Evolutionary conservation across 2,797 vertebrate genomes (phyloP).

Genomic region (Helarctos malayanus): DNA sequence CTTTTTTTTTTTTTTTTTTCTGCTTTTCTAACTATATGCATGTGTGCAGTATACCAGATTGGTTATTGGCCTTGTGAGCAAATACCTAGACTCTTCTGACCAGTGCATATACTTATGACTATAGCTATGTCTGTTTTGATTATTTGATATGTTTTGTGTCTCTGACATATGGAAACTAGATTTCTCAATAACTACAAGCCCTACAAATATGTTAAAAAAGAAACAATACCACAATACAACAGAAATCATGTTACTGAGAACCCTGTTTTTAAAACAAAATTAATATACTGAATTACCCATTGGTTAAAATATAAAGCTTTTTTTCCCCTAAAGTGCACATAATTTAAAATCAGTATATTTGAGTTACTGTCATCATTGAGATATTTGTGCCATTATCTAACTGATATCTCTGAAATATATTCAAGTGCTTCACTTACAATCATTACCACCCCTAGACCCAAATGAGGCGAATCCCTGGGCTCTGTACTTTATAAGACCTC

Average conservation of each 20-base stretch:
- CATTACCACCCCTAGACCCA: not conserved
- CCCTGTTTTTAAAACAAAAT: conserved; percentile 14
- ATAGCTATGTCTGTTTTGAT: not conserved
- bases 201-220: not conserved
- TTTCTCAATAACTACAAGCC: not conserved
- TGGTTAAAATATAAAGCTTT: not conserved
- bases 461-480: not conserved
- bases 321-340: not conserved
- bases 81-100: not conserved
- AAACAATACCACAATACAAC: not conserved
- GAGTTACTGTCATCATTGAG: conserved; percentile 67
- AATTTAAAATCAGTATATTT: not conserved
- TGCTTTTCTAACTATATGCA: not conserved
- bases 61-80: not conserved
- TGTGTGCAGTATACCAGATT: no score
- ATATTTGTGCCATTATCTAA: conserved; percentile 57
- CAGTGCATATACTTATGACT: not conserved
- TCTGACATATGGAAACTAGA: not conserved
- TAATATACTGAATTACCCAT: not conserved
- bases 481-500: not conserved
- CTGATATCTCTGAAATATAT: conserved; percentile 48
- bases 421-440: conserved; percentile 54
- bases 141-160: not conserved
- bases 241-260: not conserved
- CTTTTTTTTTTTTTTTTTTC: not conserved